Percentiles rank a stretch among this genome's conserved stretches.
phyloP scores from a whole-genome alignment of 2,113 vertebrate genomes.

The Herpetotheres cachinnans region DNA sequence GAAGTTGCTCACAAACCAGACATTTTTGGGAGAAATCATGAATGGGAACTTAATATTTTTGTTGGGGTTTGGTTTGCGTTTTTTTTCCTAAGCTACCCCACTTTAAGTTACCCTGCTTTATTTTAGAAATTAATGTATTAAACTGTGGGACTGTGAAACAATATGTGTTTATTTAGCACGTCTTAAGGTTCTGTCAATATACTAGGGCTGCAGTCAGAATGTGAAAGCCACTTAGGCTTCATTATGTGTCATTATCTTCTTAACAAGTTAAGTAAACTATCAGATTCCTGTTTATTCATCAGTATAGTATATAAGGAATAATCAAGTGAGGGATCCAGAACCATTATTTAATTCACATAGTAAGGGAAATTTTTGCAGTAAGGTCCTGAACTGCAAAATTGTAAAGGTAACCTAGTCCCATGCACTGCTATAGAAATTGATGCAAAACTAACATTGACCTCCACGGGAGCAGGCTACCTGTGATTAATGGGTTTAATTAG shows the following conservation, averaged over 20 bases:
- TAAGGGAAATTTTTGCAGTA: not conserved
- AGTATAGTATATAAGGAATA: not conserved
- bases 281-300: not conserved
- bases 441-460: not conserved
- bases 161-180: not conserved
- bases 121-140: not conserved
- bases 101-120: not conserved
- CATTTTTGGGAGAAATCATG: not conserved
- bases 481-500: not conserved
- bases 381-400: not conserved
- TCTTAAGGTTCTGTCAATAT: not conserved
- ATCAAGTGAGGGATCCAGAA: not conserved
- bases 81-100: not conserved
- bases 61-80: not conserved
- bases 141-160: not conserved
- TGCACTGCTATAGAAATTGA: not conserved
- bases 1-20: not conserved
- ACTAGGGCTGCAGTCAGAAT: not conserved
- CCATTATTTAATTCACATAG: not conserved
- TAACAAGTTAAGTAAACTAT: not conserved
- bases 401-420: not conserved
- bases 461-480: not conserved
- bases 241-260: not conserved
- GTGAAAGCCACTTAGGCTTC: not conserved
- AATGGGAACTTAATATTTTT: not conserved